Evolutionary conservation across 2,888 invertebrate species (phyloP).

Genomic region (Mongoloraphidia duomilia): DNA sequence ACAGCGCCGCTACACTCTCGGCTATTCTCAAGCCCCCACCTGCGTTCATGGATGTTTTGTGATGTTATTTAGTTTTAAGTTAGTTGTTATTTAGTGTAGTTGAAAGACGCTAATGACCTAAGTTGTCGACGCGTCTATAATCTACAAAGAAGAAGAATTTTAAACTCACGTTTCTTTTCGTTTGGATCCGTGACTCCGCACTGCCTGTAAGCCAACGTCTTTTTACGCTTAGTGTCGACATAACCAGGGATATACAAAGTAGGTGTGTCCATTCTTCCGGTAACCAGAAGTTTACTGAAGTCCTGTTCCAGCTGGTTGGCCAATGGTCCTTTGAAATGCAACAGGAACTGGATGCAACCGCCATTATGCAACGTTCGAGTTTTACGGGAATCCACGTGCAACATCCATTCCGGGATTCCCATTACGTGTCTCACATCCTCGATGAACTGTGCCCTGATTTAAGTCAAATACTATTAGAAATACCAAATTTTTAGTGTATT

Average conservation of each 20-base stretch:
- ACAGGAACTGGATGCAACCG: slow-evolving; percentile 67
- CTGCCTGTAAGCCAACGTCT: slow-evolving; percentile 54
- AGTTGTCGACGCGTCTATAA: too few relatives aligned
- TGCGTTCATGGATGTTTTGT: too few relatives aligned
- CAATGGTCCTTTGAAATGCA: slow-evolving; percentile 75
- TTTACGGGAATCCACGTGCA: slow-evolving; percentile 68
- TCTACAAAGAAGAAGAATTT: too few relatives aligned
- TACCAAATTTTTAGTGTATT: too few relatives aligned
- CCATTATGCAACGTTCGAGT: slow-evolving; percentile 63
- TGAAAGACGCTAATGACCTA: too few relatives aligned
- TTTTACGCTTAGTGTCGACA: slow-evolving; percentile 52
- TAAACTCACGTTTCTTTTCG: slow-evolving; percentile 38
- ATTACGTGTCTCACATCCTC: slow-evolving; percentile 64
- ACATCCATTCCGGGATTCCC: slow-evolving; percentile 83
- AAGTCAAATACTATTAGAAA: slow-evolving; percentile 3
- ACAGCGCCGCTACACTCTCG: too few relatives aligned
- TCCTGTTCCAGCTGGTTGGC: slow-evolving; percentile 68
- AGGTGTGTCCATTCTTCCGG: slow-evolving; percentile 59
- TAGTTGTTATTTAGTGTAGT: too few relatives aligned
- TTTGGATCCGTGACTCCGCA: slow-evolving; percentile 65
- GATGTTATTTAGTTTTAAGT: too few relatives aligned
- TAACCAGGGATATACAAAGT: slow-evolving; percentile 67
- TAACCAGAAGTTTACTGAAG: slow-evolving; percentile 57
- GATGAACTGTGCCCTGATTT: slow-evolving; percentile 63
- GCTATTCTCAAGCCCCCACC: too few relatives aligned